Evolutionary conservation across 2,113 vertebrate species (phyloP).

Genomic region (Zootoca vivipara): DNA sequence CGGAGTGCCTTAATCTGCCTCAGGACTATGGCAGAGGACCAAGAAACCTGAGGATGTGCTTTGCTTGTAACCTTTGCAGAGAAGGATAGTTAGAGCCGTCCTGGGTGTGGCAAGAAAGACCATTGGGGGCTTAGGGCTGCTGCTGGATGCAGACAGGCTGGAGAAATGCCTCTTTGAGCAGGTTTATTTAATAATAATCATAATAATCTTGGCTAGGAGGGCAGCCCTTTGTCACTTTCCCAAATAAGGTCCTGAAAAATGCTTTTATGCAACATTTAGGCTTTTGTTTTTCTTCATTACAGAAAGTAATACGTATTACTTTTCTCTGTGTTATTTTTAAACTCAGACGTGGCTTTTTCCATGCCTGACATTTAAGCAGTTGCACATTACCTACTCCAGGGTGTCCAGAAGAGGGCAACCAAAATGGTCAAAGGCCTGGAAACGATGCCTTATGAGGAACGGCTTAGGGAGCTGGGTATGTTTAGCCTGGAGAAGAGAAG

Average conservation of each 20-base stretch:
- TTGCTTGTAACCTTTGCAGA: neutral
- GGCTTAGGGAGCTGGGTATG: too few relatives aligned
- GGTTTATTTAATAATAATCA: neutral
- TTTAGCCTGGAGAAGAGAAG: too few relatives aligned
- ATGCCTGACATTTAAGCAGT: neutral
- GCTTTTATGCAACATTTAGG: neutral
- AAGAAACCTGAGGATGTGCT: rapidly evolving
- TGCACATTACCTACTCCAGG: neutral
- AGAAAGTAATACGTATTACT: neutral
- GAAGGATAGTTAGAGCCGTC: rapidly evolving
- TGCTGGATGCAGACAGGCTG: neutral
- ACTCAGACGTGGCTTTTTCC: too few relatives aligned
- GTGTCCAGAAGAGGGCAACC: too few relatives aligned
- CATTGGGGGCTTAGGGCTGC: neutral
- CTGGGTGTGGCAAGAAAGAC: neutral
- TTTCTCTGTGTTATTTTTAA: neutral
- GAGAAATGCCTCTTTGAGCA: neutral
- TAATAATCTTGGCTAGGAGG: neutral
- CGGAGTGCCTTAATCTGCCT: rapidly evolving
- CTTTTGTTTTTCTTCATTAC: neutral
- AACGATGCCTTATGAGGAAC: too few relatives aligned
- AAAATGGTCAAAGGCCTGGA: too few relatives aligned
- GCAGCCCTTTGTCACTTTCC: neutral
- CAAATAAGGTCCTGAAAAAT: neutral
- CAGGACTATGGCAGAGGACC: rapidly evolving